Evolutionary conservation across 2,888 invertebrate genomes (phyloP).

Genomic region (Bhutanitis thaidina): DNA sequence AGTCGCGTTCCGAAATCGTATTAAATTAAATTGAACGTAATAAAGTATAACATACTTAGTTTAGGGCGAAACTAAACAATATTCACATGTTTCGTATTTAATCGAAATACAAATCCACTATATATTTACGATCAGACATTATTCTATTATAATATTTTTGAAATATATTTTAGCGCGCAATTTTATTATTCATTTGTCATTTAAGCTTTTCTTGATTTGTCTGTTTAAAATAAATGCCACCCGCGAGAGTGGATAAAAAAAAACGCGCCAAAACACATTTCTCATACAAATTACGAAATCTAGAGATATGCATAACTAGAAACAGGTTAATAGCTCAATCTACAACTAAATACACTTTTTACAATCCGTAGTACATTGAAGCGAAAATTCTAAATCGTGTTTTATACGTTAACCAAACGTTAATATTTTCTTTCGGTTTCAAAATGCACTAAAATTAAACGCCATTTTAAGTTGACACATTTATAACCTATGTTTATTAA

Average conservation of each 20-base stretch:
- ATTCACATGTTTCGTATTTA: slow-evolving; percentile 44
- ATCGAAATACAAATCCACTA: slow-evolving; percentile 49
- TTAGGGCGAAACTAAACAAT: slow-evolving; percentile 35
- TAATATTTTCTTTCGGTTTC: slow-evolving; percentile 41
- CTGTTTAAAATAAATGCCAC: neutral
- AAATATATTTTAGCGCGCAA: slow-evolving; percentile 41
- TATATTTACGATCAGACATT: slow-evolving; percentile 49
- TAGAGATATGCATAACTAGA: slow-evolving; percentile 77
- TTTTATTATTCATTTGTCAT: neutral
- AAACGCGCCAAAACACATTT: slow-evolving; percentile 26
- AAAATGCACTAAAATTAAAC: slow-evolving; percentile 32
- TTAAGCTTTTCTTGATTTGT: neutral
- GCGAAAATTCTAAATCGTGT: slow-evolving; percentile 66
- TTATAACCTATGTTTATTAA: too few relatives aligned
- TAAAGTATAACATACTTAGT: slow-evolving; percentile 7
- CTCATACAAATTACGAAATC: slow-evolving; percentile 56
- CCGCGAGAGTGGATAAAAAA: neutral
- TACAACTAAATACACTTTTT: slow-evolving; percentile 79
- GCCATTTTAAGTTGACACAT: too few relatives aligned
- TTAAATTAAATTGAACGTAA: slow-evolving; percentile 29
- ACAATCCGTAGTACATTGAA: slow-evolving; percentile 70
- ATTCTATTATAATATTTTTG: slow-evolving; percentile 34
- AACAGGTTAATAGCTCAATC: slow-evolving; percentile 72
- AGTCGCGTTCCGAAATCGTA: neutral
- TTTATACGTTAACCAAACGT: slow-evolving; percentile 59